Evolutionary conservation across 1,140 invertebrate species (phyloP).

Genomic region (Pogonomyrmex californicus): DNA sequence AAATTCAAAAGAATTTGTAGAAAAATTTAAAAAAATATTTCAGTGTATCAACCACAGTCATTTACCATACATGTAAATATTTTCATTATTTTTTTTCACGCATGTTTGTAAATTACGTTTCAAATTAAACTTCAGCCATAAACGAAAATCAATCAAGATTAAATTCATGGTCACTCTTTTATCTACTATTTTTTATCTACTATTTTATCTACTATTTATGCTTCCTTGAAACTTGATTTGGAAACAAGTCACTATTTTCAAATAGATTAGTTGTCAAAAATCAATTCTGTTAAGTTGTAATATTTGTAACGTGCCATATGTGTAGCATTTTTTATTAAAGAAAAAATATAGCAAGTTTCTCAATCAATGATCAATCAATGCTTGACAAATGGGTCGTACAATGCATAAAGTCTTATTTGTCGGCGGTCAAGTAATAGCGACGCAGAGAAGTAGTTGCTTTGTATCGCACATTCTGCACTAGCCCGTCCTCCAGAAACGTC

Average conservation of each 20-base stretch:
- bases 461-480: slow-evolving; percentile 33
- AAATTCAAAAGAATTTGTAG: no score
- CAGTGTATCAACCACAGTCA: neutral
- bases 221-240: neutral
- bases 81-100: neutral
- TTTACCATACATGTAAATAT: neutral
- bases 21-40: no score
- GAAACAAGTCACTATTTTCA: neutral
- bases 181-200: no score
- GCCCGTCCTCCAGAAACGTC: neutral
- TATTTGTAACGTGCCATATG: slow-evolving; percentile 3
- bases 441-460: slow-evolving; percentile 13
- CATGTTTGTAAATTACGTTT: neutral
- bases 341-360: slow-evolving; percentile 12
- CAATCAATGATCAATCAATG: slow-evolving; percentile 43
- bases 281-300: neutral
- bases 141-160: neutral
- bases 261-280: slow-evolving; percentile 9
- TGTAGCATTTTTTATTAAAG: neutral
- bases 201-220: no score
- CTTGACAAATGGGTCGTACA: slow-evolving; percentile 31
- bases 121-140: neutral
- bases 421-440: slow-evolving; percentile 48
- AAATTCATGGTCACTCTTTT: neutral
- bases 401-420: slow-evolving; percentile 60